Evolutionary conservation across 2,797 vertebrate genomes (phyloP).

Genomic region (Naso thynnoides): DNA sequence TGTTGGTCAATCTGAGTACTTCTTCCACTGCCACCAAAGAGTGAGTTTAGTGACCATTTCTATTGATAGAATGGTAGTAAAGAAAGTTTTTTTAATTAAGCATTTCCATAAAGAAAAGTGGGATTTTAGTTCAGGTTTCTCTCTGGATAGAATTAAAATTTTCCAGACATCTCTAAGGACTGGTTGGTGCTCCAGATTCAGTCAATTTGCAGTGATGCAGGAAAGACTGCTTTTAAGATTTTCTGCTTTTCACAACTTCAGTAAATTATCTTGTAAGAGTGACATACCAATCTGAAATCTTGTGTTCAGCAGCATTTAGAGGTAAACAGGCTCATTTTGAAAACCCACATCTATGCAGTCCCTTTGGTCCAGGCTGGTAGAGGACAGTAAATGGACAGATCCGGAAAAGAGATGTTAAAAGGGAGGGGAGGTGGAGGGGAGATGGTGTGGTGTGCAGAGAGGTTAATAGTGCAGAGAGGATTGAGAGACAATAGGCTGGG

Average conservation of each 20-base stretch:
- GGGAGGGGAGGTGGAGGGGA: slow-evolving; percentile 20
- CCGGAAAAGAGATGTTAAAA: slow-evolving; percentile 39
- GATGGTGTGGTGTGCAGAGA: slow-evolving; percentile 27
- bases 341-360: background rate
- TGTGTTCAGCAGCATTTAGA: slow-evolving; percentile 7
- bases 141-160: background rate
- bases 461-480: slow-evolving; percentile 72
- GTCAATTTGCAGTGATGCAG: background rate
- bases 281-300: background rate
- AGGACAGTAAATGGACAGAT: slow-evolving; percentile 51
- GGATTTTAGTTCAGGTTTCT: background rate
- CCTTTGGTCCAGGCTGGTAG: slow-evolving; percentile 4
- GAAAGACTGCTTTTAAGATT: slow-evolving; percentile 31
- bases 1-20: too few species aligned
- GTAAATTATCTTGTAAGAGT: background rate
- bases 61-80: background rate
- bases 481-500: slow-evolving; percentile 69
- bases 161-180: slow-evolving; percentile 10
- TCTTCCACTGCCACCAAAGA: too few species aligned
- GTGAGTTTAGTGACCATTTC: background rate
- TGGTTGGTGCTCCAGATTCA: slow-evolving; percentile 19
- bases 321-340: slow-evolving; percentile 9
- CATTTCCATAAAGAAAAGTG: too few species aligned
- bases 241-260: slow-evolving; percentile 3
- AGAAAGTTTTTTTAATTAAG: background rate